phyloP scores from a whole-genome alignment of 2,888 invertebrate genomes.

The Heteropelma amictum region DNA sequence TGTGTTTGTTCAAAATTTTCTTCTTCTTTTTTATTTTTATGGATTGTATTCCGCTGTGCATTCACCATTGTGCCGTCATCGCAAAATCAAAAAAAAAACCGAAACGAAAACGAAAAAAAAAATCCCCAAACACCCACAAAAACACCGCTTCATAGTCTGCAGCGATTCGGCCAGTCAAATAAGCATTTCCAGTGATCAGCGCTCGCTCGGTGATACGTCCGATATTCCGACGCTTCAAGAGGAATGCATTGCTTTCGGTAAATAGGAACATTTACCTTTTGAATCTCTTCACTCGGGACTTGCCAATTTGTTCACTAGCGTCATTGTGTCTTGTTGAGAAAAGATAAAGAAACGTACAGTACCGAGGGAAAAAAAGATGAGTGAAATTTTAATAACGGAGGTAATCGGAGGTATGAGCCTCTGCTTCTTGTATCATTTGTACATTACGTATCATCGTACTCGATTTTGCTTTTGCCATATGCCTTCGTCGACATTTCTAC shows the following conservation, averaged over 20 bases:
- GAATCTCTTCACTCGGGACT: conserved; percentile 40
- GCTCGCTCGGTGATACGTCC: conserved; percentile 76
- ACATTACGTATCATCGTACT: conserved; percentile 24
- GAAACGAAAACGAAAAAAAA: conserved; percentile 19
- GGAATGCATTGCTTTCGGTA: conserved; percentile 76
- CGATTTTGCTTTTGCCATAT: conserved; percentile 1
- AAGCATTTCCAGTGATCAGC: conserved; percentile 78
- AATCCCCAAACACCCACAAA: conserved; percentile 39
- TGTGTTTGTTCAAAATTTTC: conserved; percentile 58
- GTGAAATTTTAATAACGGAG: conserved; percentile 19
- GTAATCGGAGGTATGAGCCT: conserved; percentile 45
- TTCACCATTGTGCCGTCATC: conserved; percentile 74
- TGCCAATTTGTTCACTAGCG: conserved; percentile 18
- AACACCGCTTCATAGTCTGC: conserved; percentile 76
- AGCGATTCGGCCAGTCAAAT: conserved; percentile 77
- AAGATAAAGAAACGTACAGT: neutral
- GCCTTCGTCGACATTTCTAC: no score
- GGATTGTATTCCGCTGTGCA: conserved; percentile 73
- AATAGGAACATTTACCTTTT: conserved; percentile 66
- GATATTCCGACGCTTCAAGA: conserved; percentile 77
- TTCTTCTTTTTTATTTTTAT: conserved; percentile 64
- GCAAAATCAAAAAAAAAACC: conserved; percentile 29
- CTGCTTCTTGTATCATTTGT: conserved; percentile 47
- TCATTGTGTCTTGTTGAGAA: conserved; percentile 13
- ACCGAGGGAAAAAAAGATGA: no score